Conservation (phyloP, 1,140 invertebrate species). For the Lepidurus couesii region DNA sequence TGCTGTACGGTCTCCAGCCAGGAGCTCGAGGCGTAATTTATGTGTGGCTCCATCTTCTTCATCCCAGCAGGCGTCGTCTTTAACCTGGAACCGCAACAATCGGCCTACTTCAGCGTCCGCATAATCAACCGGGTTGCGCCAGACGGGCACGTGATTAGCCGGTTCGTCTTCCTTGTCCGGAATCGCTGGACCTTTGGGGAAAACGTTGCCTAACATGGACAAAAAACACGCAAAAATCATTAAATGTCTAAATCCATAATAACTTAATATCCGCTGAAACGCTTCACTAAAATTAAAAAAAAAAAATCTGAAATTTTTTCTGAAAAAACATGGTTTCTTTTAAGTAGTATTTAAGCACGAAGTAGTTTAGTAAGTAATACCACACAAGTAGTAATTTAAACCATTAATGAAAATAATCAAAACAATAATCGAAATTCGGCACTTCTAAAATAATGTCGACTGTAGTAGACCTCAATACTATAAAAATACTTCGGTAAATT, state of each 20-base stretch:
- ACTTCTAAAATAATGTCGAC: no score
- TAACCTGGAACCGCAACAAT: constrained; percentile 68
- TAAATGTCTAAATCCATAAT: not conserved
- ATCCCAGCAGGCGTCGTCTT: constrained; percentile 82
- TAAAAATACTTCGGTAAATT: no score
- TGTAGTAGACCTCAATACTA: no score
- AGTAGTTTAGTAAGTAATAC: no score
- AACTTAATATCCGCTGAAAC: no score
- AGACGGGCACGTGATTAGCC: constrained; percentile 62
- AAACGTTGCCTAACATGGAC: constrained; percentile 43
- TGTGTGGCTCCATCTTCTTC: constrained; percentile 70
- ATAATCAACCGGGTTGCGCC: constrained; percentile 75
- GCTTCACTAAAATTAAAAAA: no score
- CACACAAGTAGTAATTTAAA: no score
- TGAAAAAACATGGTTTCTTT: no score
- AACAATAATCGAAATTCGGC: no score
- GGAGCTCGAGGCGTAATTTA: constrained; percentile 64
- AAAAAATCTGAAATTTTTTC: no score
- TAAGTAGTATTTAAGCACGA: no score
- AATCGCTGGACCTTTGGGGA: constrained; percentile 49
- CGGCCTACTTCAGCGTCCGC: constrained; percentile 71
- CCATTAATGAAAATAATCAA: no score
- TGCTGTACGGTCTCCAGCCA: constrained; percentile 61
- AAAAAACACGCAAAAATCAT: not conserved
- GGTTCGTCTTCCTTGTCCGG: constrained; percentile 3